Conservation (phyloP, 2,797 vertebrate species). For the Myotis findleyi region DNA sequence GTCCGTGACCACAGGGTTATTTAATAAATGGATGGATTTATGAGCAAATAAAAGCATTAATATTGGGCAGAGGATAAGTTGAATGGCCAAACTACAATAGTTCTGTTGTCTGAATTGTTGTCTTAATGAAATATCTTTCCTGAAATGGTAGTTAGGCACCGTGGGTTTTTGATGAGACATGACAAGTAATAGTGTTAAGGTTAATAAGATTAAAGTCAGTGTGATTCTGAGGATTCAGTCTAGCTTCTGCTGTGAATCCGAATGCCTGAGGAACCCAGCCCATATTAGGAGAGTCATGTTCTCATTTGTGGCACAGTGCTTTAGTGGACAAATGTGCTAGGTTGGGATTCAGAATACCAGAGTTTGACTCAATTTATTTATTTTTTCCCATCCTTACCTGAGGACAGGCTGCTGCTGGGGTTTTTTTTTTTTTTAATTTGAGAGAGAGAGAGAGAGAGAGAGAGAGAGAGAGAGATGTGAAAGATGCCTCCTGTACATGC, state of each 20-base stretch:
- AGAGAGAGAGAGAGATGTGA: neutral
- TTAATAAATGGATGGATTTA: neutral
- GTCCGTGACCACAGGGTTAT: neutral
- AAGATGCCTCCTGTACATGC: neutral
- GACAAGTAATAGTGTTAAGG: conserved; percentile 24
- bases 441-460: too few relatives aligned
- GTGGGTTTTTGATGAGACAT: neutral
- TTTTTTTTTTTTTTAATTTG: too few relatives aligned
- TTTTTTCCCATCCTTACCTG: neutral
- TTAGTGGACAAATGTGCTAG: neutral
- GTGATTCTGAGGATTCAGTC: neutral
- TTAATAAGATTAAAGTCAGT: conserved; percentile 1
- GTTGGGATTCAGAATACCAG: neutral
- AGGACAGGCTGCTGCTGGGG: neutral
- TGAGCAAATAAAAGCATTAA: neutral
- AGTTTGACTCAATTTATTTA: neutral
- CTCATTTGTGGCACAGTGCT: neutral
- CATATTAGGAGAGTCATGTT: neutral
- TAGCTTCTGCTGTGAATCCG: neutral
- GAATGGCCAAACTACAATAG: neutral
- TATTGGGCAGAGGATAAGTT: neutral
- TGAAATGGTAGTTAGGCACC: neutral
- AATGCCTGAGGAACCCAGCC: neutral
- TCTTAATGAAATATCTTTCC: neutral
- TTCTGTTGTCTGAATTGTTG: neutral